phyloP scores from a whole-genome alignment of 2,888 invertebrate genomes.

The Rotaria socialis region DNA sequence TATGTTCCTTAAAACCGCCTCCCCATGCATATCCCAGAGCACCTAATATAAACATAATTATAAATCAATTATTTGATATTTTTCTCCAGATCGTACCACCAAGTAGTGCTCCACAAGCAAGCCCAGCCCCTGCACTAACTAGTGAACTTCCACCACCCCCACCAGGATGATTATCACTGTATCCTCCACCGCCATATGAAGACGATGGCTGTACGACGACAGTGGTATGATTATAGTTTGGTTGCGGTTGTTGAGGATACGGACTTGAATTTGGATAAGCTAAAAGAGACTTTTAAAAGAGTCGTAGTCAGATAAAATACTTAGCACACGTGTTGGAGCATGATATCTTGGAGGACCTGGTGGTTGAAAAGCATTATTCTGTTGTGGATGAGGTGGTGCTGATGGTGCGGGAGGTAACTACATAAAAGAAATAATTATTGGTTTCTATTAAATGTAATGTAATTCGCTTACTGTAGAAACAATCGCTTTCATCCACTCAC shows the following conservation, averaged over 20 bases:
- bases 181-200: slow-evolving; percentile 17
- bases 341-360: background rate
- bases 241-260: background rate
- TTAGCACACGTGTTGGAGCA: slow-evolving; percentile 4
- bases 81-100: background rate
- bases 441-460: background rate
- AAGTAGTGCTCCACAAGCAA: slow-evolving; percentile 31
- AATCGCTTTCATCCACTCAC: slow-evolving; percentile 46
- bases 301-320: background rate
- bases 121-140: background rate
- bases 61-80: background rate
- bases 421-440: background rate
- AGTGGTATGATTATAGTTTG: slow-evolving; percentile 6
- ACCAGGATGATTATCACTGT: background rate
- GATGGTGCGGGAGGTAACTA: slow-evolving; percentile 31
- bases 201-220: slow-evolving; percentile 39
- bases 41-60: background rate
- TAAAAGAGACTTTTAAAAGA: background rate
- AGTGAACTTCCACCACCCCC: background rate
- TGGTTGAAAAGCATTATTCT: background rate
- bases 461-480: slow-evolving; percentile 37
- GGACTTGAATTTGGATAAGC: background rate
- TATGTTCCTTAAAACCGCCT: background rate
- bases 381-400: background rate
- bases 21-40: slow-evolving; percentile 43